Conservation (phyloP, 1,140 invertebrate species). For the Brevipalpus yothersi region DNA sequence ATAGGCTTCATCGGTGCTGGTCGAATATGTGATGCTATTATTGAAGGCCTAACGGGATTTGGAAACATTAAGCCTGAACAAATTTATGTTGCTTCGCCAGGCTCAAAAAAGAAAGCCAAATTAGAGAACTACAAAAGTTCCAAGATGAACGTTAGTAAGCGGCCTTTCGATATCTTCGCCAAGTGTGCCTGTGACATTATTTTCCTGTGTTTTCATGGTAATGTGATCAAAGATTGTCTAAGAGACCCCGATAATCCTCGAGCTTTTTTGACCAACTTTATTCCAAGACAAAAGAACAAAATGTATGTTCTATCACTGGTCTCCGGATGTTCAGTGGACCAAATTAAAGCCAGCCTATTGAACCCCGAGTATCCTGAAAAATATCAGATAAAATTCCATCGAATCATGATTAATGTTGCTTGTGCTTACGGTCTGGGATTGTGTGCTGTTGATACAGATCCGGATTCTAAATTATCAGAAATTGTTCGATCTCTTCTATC, state of each 20-base stretch:
- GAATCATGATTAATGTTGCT: constrained; percentile 9
- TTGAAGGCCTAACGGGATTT: constrained; percentile 5
- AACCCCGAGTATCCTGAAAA: constrained; percentile 11
- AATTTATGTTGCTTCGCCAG: constrained; percentile 8
- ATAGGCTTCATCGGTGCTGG: constrained; percentile 12
- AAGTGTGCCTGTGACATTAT: constrained; percentile 9
- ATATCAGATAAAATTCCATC: constrained; percentile 8
- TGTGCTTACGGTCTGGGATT: constrained; percentile 10
- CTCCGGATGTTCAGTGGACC: neutral
- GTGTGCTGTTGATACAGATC: constrained; percentile 9
- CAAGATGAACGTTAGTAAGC: constrained; percentile 1
- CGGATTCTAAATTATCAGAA: constrained; percentile 3
- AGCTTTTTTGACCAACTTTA: constrained; percentile 6
- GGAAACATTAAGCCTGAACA: constrained; percentile 3
- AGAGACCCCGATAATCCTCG: constrained; percentile 4
- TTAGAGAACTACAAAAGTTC: constrained; percentile 6
- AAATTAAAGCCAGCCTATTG: constrained; percentile 4
- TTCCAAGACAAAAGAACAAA: constrained; percentile 6
- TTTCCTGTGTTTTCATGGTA: constrained; percentile 9
- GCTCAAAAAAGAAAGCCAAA: constrained; percentile 1
- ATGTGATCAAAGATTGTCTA: constrained; percentile 5
- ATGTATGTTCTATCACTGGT: constrained; percentile 7
- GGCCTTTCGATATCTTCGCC: constrained; percentile 8
- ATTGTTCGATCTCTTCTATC: constrained; percentile 6
- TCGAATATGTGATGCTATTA: constrained; percentile 6